Evolutionary conservation across 1,140 invertebrate species (phyloP).

Genomic region (Hesperophylax magnus): DNA sequence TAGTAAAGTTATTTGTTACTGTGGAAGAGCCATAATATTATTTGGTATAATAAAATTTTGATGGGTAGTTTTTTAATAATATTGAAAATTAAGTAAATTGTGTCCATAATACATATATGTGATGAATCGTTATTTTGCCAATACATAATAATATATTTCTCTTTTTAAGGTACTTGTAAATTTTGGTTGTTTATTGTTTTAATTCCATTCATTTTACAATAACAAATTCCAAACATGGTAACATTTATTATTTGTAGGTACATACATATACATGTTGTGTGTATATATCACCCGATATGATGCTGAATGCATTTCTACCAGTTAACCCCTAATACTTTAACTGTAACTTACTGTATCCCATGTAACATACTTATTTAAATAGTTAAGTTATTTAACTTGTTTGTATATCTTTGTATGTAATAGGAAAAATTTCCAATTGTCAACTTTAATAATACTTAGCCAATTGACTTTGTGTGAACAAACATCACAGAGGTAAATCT

Average conservation of each 20-base stretch:
- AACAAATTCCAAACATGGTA: constrained; percentile 27
- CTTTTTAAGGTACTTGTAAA: constrained; percentile 29
- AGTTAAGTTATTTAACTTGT: constrained; percentile 51
- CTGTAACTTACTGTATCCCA: constrained; percentile 25
- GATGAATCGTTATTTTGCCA: constrained; percentile 49
- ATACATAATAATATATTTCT: constrained; percentile 48
- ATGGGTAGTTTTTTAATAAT: constrained; percentile 37
- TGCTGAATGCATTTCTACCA: constrained; percentile 28
- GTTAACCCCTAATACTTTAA: constrained; percentile 23
- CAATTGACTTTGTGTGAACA: constrained; percentile 44
- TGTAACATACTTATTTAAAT: constrained; percentile 46
- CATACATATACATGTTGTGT: constrained; percentile 3
- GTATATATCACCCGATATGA: constrained; percentile 12
- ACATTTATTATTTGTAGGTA: constrained; percentile 4
- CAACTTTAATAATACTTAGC: constrained; percentile 42
- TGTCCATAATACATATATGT: constrained; percentile 50
- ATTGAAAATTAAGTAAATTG: constrained; percentile 39
- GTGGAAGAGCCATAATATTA: constrained; percentile 28
- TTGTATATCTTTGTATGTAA: constrained; percentile 46
- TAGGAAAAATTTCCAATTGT: constrained; percentile 40
- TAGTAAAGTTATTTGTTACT: constrained; percentile 5
- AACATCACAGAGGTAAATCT: constrained; percentile 35
- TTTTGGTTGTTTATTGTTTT: constrained; percentile 22
- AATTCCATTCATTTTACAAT: constrained; percentile 3
- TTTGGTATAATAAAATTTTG: constrained; percentile 35